These are phyloP conservation scores for Boleophthalmus pectinirostris DNA, from an alignment of 2,113 vertebrate species.

Conservation along the genomic window DNA sequence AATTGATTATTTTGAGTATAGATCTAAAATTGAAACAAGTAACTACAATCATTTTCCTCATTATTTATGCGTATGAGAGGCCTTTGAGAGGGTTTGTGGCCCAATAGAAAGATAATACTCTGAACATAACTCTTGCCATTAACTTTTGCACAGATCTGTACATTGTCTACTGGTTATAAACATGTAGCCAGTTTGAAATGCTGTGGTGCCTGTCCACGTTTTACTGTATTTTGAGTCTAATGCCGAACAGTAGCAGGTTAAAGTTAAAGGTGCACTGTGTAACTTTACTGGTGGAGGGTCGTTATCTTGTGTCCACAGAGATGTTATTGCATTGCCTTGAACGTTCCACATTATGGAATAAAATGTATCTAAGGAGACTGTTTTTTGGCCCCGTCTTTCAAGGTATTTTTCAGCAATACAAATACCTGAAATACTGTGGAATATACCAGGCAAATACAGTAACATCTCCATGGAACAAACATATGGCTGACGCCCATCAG, in stretches of 20 bases:
- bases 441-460: too few species aligned
- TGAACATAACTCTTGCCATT: background rate
- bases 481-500: too few species aligned
- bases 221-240: slow-evolving; percentile 17
- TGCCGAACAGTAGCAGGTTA: slow-evolving; percentile 20
- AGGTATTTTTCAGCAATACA: too few species aligned
- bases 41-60: background rate
- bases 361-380: too few species aligned
- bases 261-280: slow-evolving; percentile 9
- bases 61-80: background rate
- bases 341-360: too few species aligned
- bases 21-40: background rate
- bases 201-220: slow-evolving; percentile 43
- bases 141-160: background rate
- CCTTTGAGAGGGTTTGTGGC: background rate
- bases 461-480: too few species aligned
- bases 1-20: background rate
- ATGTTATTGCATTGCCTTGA: too few species aligned
- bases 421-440: too few species aligned
- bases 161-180: slow-evolving; percentile 13
- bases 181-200: slow-evolving; percentile 26
- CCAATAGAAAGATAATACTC: background rate
- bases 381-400: too few species aligned
- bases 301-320: too few species aligned
- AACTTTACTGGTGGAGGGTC: too few species aligned